These are phyloP conservation scores for Girardia tigrina DNA, from an alignment of 2,888 invertebrate species.

Conservation along the genomic window DNA sequence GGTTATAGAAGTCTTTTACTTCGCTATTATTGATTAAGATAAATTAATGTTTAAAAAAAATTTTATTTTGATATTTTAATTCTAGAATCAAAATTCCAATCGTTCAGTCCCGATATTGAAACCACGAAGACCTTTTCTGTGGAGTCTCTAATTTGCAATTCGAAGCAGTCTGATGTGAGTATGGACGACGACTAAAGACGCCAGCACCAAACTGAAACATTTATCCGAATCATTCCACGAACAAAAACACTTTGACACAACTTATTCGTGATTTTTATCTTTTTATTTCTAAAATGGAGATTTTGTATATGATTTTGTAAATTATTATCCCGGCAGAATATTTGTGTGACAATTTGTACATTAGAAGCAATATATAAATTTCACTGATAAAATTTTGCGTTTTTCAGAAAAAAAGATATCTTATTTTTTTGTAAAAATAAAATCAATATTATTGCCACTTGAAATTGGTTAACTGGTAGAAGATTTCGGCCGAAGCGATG, in stretches of 20 bases:
- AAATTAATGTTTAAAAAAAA: no score
- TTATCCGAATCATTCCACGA: not conserved
- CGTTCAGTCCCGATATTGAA: not conserved
- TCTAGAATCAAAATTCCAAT: not conserved
- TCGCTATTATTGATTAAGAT: no score
- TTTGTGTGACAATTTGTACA: not conserved
- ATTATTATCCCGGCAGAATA: not conserved
- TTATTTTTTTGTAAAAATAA: not conserved
- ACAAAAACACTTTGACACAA: no score
- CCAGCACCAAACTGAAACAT: not conserved
- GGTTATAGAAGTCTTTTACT: no score
- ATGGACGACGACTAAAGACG: not conserved
- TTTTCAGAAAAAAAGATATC: not conserved
- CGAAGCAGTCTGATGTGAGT: not conserved
- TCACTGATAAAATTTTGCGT: not conserved
- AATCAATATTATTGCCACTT: not conserved
- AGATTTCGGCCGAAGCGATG: no score
- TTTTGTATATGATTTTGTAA: not conserved
- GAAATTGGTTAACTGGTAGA: not conserved
- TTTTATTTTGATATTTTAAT: no score
- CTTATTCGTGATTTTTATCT: no score
- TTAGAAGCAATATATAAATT: no score
- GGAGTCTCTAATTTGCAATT: conserved; percentile 12
- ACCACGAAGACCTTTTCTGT: not conserved
- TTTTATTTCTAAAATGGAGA: not conserved